Base-by-base conservation (phyloP, 30 jellyfish, hydroid and myxozoan genomes). In the Turritopsis rubra region DNA sequence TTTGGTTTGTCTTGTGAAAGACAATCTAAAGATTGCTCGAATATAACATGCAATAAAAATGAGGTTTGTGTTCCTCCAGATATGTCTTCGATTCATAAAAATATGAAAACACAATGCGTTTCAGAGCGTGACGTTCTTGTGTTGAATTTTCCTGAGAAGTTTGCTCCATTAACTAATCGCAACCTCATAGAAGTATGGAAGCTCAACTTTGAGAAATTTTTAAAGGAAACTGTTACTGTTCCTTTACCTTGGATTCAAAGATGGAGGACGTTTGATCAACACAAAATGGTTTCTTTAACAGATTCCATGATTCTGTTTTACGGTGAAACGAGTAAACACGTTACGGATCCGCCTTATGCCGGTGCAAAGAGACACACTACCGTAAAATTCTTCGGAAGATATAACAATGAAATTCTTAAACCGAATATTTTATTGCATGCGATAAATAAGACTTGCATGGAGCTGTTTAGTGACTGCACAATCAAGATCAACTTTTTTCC, bases 1-100 rank as follows among this genome's bases (percentile, higher is more conserved):
- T 84, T 85, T 29, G 98, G 98, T 18, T 72, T 87, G 29, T 71
- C 81, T 54, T 92, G 98, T 81, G 96, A 92, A 53, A 41, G 87
- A 18, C 21, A 29, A 19, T 77, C 75, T 25, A 29, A 27, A 29
- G 83, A 22, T 18, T 80, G 87, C 65, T 26, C 87, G 5, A 80
- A 65, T 16, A 31, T n/a, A 20, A 74, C 78, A 1, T 80, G 87
- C 53, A 0, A 31, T 41, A 29, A n/a, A 3, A 21, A 77, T 16
- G 29, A 29, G 29, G 24, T 29, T n/a, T 77, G 85, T 77, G 72
- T 52, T n/a, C 5, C 85, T 25, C 41, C 28, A 26, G 29, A 23
- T n/a, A 18, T 29, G 28, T 77, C 85, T 29, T 1, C 19, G 7
- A 24, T 28, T 13, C 53, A 20, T 18, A 60, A 77, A 77, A 41